phyloP scores from a whole-genome alignment of 2,113 vertebrate species.

The Tyto alba region DNA sequence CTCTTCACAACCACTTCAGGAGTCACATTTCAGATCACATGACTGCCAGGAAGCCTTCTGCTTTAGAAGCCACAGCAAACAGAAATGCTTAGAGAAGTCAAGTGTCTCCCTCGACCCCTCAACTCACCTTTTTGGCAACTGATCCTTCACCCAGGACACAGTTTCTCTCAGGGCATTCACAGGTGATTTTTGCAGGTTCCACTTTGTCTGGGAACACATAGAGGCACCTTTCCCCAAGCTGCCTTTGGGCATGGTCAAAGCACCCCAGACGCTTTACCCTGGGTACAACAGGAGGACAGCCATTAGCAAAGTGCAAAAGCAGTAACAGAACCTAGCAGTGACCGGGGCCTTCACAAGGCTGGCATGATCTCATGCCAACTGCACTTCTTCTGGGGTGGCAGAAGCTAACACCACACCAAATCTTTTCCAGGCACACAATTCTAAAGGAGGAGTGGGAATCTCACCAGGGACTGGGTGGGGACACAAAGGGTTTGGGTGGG shows the following conservation, averaged over 20 bases:
- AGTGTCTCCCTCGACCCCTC: not conserved
- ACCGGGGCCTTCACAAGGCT: not conserved
- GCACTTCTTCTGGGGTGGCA: not conserved
- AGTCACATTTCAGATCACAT: conserved; percentile 9
- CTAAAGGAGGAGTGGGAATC: not conserved
- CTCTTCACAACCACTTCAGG: not conserved
- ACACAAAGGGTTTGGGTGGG: not conserved
- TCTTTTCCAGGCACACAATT: not conserved
- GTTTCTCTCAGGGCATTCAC: conserved; percentile 89
- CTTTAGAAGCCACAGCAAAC: not conserved
- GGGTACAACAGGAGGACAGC: not conserved
- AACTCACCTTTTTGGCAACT: conserved; percentile 86
- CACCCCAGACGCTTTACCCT: conserved; percentile 94
- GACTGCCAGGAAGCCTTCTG: not conserved
- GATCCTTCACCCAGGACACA: conserved; percentile 88
- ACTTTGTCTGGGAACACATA: conserved; percentile 94
- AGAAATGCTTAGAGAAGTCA: not conserved
- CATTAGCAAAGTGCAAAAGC: not conserved
- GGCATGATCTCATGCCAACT: fast-evolving
- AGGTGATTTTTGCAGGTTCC: conserved; percentile 90
- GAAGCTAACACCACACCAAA: not conserved
- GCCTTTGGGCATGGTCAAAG: conserved; percentile 96
- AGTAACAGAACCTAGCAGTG: not conserved
- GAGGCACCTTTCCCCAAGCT: conserved; percentile 92
- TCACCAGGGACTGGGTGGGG: not conserved